These are phyloP conservation scores for Cotesia vestalis DNA, from an alignment of 1,140 invertebrate genomes.

Conservation along the genomic window DNA sequence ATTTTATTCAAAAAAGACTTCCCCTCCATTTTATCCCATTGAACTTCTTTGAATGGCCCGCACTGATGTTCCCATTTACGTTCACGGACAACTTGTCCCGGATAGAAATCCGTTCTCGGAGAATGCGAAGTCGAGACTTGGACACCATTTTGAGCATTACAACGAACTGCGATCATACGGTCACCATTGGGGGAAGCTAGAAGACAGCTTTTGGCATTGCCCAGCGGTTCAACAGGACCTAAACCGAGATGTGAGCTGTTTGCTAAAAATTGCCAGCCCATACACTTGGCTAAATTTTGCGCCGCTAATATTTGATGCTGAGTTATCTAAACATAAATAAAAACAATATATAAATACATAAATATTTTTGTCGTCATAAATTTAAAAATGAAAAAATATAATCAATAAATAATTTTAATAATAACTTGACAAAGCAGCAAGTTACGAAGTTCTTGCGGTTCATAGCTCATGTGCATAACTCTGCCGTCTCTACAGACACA, in stretches of 20 bases:
- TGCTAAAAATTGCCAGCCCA: conserved; percentile 94
- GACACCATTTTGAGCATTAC: conserved; percentile 77
- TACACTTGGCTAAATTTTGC: conserved; percentile 86
- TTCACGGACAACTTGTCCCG: conserved; percentile 85
- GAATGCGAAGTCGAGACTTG: conserved; percentile 82
- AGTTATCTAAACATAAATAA: conserved; percentile 76
- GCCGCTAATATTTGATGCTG: conserved; percentile 92
- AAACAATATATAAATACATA: conserved; percentile 44
- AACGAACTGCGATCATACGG: conserved; percentile 87
- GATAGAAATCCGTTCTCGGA: conserved; percentile 86
- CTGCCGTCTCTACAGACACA: conserved; percentile 92
- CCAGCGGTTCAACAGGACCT: conserved; percentile 87
- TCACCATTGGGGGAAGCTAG: conserved; percentile 87
- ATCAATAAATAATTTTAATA: background rate
- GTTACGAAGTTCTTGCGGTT: conserved; percentile 91
- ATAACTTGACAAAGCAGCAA: conserved; percentile 89
- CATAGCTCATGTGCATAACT: conserved; percentile 92
- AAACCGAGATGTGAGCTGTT: conserved; percentile 87
- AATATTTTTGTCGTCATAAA: background rate
- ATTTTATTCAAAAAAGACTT: conserved; percentile 97
- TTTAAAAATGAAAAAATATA: too few species aligned
- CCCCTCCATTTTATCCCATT: conserved; percentile 94
- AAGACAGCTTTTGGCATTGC: conserved; percentile 87
- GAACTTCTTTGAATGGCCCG: conserved; percentile 88
- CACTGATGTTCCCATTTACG: conserved; percentile 92